A percentile compares a stretch with the other conserved stretches of the same genome.
These are phyloP conservation scores for Littorina saxatilis DNA, from an alignment of 1,140 invertebrate species.

Conservation along the genomic window DNA sequence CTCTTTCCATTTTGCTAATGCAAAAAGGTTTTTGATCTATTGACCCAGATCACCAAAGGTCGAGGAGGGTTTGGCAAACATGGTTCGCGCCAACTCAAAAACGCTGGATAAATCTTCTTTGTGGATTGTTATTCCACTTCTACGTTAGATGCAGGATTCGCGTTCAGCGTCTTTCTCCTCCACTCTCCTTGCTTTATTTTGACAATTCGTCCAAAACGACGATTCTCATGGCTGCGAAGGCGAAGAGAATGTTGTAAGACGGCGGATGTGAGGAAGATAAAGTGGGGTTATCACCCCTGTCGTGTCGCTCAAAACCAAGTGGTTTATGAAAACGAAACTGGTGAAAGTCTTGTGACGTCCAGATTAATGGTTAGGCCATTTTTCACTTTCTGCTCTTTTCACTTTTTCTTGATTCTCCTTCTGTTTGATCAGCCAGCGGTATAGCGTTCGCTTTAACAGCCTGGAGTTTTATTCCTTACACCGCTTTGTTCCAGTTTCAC, in stretches of 20 bases:
- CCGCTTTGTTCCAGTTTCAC: too few species aligned
- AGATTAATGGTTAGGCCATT: conserved; percentile 1
- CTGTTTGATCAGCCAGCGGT: too few species aligned
- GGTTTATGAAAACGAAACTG: conserved; percentile 15
- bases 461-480: too few species aligned
- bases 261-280: conserved; percentile 4
- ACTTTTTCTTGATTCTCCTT: too few species aligned
- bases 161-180: conserved; percentile 5
- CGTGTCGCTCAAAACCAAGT: neutral
- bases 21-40: conserved; percentile 35
- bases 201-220: conserved; percentile 25
- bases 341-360: neutral
- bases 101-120: conserved; percentile 24
- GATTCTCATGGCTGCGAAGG: conserved; percentile 12
- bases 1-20: conserved; percentile 36
- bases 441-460: too few species aligned
- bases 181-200: conserved; percentile 15
- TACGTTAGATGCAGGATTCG: conserved; percentile 7
- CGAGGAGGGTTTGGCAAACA: conserved; percentile 7
- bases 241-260: conserved; percentile 4
- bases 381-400: neutral
- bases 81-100: neutral
- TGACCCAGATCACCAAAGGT: conserved; percentile 18
- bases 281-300: neutral
- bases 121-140: neutral